phyloP scores from a whole-genome alignment of 2,888 invertebrate genomes.

The Leucoma salicis region DNA sequence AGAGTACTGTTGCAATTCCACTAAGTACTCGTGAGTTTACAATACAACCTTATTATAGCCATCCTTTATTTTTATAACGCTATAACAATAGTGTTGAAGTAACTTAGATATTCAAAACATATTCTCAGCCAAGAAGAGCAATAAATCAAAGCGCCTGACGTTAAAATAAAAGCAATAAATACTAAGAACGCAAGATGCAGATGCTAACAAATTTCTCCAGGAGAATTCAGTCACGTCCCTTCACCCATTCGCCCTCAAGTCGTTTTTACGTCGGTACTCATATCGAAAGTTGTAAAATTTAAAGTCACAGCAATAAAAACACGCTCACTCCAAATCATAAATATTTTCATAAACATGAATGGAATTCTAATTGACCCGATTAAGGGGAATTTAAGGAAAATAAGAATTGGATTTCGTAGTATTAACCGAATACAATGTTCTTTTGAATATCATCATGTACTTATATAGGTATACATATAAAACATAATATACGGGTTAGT shows the following conservation, averaged over 20 bases:
- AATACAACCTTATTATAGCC: no score
- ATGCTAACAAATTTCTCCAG: slow-evolving; percentile 22
- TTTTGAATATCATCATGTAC: not conserved
- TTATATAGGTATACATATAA: no score
- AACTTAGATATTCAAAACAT: not conserved
- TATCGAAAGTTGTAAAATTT: slow-evolving; percentile 33
- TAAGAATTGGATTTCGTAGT: not conserved
- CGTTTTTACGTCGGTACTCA: slow-evolving; percentile 24
- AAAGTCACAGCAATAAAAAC: slow-evolving; percentile 27
- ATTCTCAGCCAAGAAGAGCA: slow-evolving; percentile 1
- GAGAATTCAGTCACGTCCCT: slow-evolving; percentile 28
- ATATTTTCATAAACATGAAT: slow-evolving; percentile 33
- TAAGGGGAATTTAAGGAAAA: slow-evolving; percentile 1
- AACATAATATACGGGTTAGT: no score
- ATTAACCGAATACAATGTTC: not conserved
- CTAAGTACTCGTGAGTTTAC: no score
- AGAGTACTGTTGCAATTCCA: no score
- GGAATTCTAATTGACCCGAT: slow-evolving; percentile 22
- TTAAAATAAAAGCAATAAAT: slow-evolving; percentile 28
- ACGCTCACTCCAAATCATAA: slow-evolving; percentile 23
- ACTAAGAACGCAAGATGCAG: slow-evolving; percentile 20
- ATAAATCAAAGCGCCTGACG: slow-evolving; percentile 24
- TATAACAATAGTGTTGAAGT: not conserved
- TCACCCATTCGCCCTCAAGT: slow-evolving; percentile 15
- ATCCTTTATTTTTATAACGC: no score